These are phyloP conservation scores for Hycleus cichorii DNA, from an alignment of 1,140 invertebrate genomes.

Conservation along the genomic window DNA sequence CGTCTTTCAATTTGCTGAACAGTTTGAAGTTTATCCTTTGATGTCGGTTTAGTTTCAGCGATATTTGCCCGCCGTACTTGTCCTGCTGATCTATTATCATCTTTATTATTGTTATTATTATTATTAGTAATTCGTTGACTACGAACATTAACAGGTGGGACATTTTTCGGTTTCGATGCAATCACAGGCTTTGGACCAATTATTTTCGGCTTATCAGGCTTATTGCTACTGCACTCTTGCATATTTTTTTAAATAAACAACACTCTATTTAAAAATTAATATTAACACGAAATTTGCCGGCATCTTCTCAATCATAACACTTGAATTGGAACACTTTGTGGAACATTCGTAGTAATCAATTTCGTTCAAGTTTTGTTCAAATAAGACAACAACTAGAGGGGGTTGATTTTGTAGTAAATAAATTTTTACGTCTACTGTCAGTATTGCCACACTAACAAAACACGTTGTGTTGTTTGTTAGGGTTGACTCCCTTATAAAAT, in stretches of 20 bases:
- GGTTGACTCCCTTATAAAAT: slow-evolving; percentile 37
- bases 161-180: slow-evolving; percentile 37
- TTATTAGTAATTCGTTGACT: not conserved
- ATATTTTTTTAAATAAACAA: slow-evolving; percentile 11
- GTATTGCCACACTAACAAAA: slow-evolving; percentile 28
- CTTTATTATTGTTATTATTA: not conserved
- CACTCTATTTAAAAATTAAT: not conserved
- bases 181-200: slow-evolving; percentile 37
- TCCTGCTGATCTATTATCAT: not conserved
- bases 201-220: slow-evolving; percentile 35
- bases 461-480: slow-evolving; percentile 36
- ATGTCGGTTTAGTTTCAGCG: not conserved
- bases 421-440: slow-evolving; percentile 15
- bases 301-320: too few relatives aligned
- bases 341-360: too few relatives aligned
- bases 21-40: not conserved
- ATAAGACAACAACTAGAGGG: not conserved
- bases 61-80: too few relatives aligned
- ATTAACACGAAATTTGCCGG: too few relatives aligned
- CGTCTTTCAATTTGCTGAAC: slow-evolving; percentile 14
- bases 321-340: too few relatives aligned
- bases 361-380: not conserved
- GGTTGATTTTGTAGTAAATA: not conserved
- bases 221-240: slow-evolving; percentile 23
- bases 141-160: slow-evolving; percentile 35